phyloP scores from a whole-genome alignment of 2,797 vertebrate genomes.

The Cossypha polioptera region DNA sequence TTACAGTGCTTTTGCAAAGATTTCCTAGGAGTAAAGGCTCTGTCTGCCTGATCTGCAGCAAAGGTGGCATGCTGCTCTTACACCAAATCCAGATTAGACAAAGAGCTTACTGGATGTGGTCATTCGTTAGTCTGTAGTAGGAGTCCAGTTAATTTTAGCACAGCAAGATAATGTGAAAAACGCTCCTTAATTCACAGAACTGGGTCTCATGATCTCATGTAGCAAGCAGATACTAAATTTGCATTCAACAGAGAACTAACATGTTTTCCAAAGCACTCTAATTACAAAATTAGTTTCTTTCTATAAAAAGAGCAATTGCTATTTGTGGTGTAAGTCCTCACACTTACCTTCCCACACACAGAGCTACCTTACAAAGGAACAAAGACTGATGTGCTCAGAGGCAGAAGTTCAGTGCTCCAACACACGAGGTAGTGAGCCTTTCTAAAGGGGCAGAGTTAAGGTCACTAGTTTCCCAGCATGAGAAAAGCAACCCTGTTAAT shows the following conservation, averaged over 20 bases:
- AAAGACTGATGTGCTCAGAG: not conserved
- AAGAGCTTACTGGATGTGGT: not conserved
- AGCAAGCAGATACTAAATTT: not conserved
- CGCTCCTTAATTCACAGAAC: not conserved
- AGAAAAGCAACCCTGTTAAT: not conserved
- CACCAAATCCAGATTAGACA: not conserved
- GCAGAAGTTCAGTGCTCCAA: not conserved
- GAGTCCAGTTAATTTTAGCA: not conserved
- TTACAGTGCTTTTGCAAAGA: not conserved
- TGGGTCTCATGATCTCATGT: not conserved
- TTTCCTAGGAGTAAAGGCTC: not conserved
- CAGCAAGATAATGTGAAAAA: not conserved
- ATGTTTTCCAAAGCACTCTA: not conserved
- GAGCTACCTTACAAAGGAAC: not conserved
- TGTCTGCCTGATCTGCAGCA: not conserved
- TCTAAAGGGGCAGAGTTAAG: slow-evolving; percentile 31
- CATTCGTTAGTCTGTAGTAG: not conserved
- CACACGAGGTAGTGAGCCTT: not conserved
- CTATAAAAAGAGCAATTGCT: not conserved
- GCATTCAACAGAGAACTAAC: not conserved
- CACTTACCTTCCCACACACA: not conserved
- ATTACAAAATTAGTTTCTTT: not conserved
- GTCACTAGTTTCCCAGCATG: not conserved
- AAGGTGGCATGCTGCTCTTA: not conserved
- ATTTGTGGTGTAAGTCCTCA: not conserved